These are phyloP conservation scores for Cyphomyrus discorhynchus DNA, from an alignment of 2,113 vertebrate species.

Conservation along the genomic window DNA sequence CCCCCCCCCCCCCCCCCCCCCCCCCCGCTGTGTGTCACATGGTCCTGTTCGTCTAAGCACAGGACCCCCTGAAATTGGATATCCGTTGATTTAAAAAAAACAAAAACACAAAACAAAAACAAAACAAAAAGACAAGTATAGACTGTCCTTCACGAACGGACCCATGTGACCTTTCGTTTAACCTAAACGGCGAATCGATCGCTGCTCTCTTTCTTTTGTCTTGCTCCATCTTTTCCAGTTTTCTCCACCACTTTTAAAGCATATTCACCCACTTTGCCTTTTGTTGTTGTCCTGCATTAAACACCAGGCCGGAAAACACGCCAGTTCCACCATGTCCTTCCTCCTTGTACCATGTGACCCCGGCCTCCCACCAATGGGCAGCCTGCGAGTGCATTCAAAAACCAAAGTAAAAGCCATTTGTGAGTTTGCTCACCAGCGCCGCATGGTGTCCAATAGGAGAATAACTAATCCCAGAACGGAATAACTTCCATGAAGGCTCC, in stretches of 20 bases:
- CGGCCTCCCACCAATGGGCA: not conserved
- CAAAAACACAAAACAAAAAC: too few species aligned
- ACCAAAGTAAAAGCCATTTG: not conserved
- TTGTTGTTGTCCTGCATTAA: slow-evolving; percentile 17
- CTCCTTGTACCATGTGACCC: not conserved
- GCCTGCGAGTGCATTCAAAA: not conserved
- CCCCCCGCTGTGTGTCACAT: slow-evolving; percentile 1
- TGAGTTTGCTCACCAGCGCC: not conserved
- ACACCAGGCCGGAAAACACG: not conserved
- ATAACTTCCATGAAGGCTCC: not conserved
- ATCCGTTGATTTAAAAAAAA: not conserved
- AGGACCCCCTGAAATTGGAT: not conserved
- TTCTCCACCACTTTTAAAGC: slow-evolving; percentile 22
- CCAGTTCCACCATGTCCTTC: not conserved
- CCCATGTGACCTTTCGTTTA: not conserved
- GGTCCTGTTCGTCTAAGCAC: not conserved
- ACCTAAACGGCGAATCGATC: not conserved
- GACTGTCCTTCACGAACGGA: not conserved
- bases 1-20: not conserved
- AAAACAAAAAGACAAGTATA: not conserved
- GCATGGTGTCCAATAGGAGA: not conserved
- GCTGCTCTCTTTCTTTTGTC: not conserved
- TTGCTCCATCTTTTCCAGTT: not conserved
- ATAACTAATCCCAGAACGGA: not conserved
- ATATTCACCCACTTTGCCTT: slow-evolving; percentile 19